Conservation (phyloP, 1,140 invertebrate species). For the Drosophila yakuba region DNA sequence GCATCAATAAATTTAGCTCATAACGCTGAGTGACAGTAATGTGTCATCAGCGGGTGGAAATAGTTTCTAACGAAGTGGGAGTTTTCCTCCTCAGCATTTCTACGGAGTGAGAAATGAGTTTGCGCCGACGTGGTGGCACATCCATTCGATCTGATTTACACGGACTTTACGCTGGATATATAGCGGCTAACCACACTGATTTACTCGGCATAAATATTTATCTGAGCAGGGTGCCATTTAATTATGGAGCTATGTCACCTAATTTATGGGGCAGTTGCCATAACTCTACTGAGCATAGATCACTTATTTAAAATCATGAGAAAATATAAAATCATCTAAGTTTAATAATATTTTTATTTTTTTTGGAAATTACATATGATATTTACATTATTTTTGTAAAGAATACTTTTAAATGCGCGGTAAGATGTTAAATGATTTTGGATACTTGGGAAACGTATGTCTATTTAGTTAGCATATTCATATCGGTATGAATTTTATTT, state of each 20-base stretch:
- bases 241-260: not conserved
- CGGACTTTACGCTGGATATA: slow-evolving; percentile 19
- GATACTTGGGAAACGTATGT: too few species aligned
- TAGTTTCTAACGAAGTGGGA: slow-evolving; percentile 70
- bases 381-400: too few species aligned
- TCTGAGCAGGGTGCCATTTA: slow-evolving; percentile 3
- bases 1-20: slow-evolving; percentile 80
- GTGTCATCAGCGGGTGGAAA: slow-evolving; percentile 74
- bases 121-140: slow-evolving; percentile 34
- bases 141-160: slow-evolving; percentile 44
- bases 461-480: not conserved
- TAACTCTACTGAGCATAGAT: not conserved
- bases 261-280: not conserved
- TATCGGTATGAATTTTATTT: not conserved
- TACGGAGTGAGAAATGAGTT: slow-evolving; percentile 38
- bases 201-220: slow-evolving; percentile 25
- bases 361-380: not conserved
- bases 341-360: not conserved
- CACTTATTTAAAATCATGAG: not conserved
- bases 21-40: slow-evolving; percentile 78
- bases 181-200: slow-evolving; percentile 14
- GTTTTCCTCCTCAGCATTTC: slow-evolving; percentile 16
- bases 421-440: too few species aligned
- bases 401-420: too few species aligned
- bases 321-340: not conserved